Base-by-base conservation (phyloP, 1,140 invertebrate genomes). In the Ceratosolen fusciceps region DNA sequence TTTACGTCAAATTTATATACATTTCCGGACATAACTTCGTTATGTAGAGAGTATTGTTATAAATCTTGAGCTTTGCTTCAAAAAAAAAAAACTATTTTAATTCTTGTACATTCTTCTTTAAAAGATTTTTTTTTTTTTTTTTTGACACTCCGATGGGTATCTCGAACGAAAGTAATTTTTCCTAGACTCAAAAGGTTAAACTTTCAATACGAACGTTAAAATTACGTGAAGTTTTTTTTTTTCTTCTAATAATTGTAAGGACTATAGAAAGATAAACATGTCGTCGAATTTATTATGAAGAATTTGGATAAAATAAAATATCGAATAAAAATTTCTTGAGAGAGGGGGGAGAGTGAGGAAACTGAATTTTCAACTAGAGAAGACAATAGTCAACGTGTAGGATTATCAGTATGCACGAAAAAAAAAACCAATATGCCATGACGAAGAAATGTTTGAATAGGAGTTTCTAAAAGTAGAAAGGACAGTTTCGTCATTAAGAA, bases 391-490 rank as follows among this genome's bases (percentile, higher is more conserved):
- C 9, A 74, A 26, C 16, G 58, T 26, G 74, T 65, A 16, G 74
- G 58, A 9, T 65, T n/a, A 26, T 2, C 29, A 1, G 3, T 19
- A 34, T 29, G 26, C 19, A 47, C 67, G 39, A 5, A 52, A 54
- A 52, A 72, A 72, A 39, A 34, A 54, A 24, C 52, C 12, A 29
- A 0, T 24, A 8, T 14, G 12, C 10, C 9, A 52, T 21, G 39
- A 70, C 34, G 16, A 16, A 34, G 73, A 43, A 47, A 76, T 52
- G 56, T 76, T 76, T 76, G 74, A 60, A 76, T 76, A 62, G 60
- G 47, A 54, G 74, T 76, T 76, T 34, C 47, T 52, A 31, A 47
- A 19, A 76, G 49, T 21, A 43, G 21, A 47, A 62, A 29, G 68
- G 47, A 58, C 34, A 65, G 67, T 70, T 70, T 24, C 67, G 39